Evolutionary conservation across 2,888 invertebrate genomes (phyloP).

Genomic region (Ctenicera cuprea): DNA sequence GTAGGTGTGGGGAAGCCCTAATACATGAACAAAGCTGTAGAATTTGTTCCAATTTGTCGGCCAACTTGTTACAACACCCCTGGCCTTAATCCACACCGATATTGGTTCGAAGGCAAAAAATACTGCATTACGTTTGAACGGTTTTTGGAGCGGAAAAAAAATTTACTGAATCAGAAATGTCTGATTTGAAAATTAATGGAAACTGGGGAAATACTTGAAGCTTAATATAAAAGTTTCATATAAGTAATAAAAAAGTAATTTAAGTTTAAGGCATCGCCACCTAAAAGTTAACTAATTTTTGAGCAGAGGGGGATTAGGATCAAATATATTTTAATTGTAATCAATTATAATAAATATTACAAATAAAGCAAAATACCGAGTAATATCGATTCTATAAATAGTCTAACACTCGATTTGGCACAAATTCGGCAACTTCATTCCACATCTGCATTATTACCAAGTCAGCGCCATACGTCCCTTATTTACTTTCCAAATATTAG

Average conservation of each 20-base stretch:
- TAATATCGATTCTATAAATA: too few species aligned
- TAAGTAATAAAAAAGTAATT: too few species aligned
- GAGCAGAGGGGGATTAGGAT: too few species aligned
- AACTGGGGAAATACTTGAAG: too few species aligned
- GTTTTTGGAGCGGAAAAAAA: not conserved
- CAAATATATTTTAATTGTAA: too few species aligned
- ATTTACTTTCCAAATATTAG: conserved; percentile 15
- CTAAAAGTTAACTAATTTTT: too few species aligned
- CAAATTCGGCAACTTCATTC: not conserved
- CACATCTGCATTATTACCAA: not conserved
- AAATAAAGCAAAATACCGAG: too few species aligned
- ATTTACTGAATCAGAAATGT: not conserved
- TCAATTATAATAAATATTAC: too few species aligned
- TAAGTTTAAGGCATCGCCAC: too few species aligned
- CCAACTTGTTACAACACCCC: conserved; percentile 31
- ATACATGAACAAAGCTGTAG: conserved; percentile 31
- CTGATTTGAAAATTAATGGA: too few species aligned
- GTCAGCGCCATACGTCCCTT: not conserved
- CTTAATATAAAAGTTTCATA: too few species aligned
- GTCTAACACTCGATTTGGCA: not conserved
- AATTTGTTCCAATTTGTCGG: conserved; percentile 40
- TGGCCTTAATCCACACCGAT: conserved; percentile 21
- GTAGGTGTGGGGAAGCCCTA: conserved; percentile 27
- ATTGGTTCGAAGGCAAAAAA: conserved; percentile 16
- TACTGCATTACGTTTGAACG: not conserved